Base-by-base conservation (phyloP, 1,140 invertebrate species). In the Anagrus nilaparvatae region DNA sequence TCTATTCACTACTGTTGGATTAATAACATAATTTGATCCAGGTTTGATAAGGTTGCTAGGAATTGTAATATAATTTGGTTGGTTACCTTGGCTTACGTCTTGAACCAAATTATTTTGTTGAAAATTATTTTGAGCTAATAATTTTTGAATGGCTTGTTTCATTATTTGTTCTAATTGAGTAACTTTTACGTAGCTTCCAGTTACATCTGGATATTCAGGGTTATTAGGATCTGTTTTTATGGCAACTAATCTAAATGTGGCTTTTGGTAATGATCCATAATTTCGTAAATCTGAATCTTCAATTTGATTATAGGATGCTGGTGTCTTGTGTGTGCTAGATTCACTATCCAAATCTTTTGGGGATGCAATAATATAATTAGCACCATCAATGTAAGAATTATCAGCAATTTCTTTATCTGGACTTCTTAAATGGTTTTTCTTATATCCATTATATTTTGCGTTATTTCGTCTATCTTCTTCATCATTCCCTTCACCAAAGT, bases 81-180 rank as follows among this genome's bases (percentile, higher is more conserved):
- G 12, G 4, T 43, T 48, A 2, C 38, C 47, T 4, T 48, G 51
- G 5, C 28, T 25, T 1, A 36, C 8, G 17, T 54, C 44, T 8
- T 47, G 50, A 8, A 18, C 30, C 13, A 48, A 33, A 4, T 32
- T 39, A 0, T 23, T 12, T n/a, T 58, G 56, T n/a, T 56, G 53
- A 7, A 29, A 47, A 0, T 51, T 33, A 30, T 58, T 61, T 20
- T 62, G 61, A 1, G 54, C 44, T 5, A 65, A 28, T 5, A 64
- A 17, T 31, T 54, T 63, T 0, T 52, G 42, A 18, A 65, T 24
- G 1, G 55, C 48, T 36, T 61, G 60, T 7, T 50, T 53, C 58
- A 59, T 60, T 0, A 61, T 16, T 19, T 62, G 56, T 14, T 67
- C 63, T 13, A 63, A 28, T 1, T 62, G 62, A 8, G 61, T 58